Evolutionary conservation across 2,888 invertebrate species (phyloP), one percentile per base, ranked within the genome.

Genomic region (Diarsia brunnea): DNA sequence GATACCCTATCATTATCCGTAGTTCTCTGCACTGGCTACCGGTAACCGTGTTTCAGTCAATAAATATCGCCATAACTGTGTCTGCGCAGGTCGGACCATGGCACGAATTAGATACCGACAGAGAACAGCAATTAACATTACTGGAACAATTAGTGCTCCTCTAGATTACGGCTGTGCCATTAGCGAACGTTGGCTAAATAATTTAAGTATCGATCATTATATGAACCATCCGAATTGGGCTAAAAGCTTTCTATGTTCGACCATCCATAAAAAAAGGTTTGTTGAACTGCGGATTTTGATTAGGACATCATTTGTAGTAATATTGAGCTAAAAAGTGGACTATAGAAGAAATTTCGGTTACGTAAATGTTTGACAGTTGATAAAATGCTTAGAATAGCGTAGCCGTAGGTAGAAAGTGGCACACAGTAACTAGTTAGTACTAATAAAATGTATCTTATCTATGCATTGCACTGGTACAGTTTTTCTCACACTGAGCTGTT

Each of bases 361-460:
- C 89, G 91, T 88, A 94, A 95, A 95, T 94, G 91, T 95, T 95
- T 94, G 91, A 88, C 90, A 89, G 88, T 75, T 90, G 94, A 95
- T 94, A 95, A 94, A 92, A 91, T 87, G 88, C 89, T 91, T 89
- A 90, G 86, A 85, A 86, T 84, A 86, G 88, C 87, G 89, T 88
- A 85, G 86, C 5, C 24, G 88, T 90, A 90, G 58, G 63, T 63
- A 63, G 91, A 94, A 95, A 94, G 91, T 93, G 89, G 92, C 89
- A 91, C 94, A 90, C 81, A 85, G 75, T 87, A 88, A 89, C 89
- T 91, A 87, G 89, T 89, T 88, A 81, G 79, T 79, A 84, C 86
- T 89, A 92, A 94, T 93, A 92, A 91, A 89, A 84, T 81, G 80
- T 92, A 92, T 93, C 93, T 95, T 93, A 94, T 95, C 94, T 86